Conservation (phyloP, 2,113 vertebrate genomes). For the Pyrgilauda ruficollis region DNA sequence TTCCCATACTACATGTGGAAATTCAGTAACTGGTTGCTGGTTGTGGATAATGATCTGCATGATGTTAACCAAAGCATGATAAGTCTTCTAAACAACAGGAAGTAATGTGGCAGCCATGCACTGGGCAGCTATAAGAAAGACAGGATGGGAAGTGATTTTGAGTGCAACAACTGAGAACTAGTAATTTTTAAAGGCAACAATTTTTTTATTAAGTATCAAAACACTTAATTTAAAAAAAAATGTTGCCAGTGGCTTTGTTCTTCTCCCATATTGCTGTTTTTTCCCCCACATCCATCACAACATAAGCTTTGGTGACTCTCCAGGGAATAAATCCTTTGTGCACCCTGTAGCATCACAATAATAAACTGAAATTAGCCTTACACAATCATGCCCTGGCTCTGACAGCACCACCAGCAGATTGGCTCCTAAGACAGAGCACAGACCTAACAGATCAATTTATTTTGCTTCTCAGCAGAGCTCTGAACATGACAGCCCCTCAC, state of each 20-base stretch:
- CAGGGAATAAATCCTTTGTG: not conserved
- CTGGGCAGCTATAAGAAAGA: not conserved
- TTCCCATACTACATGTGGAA: not conserved
- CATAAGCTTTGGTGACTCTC: not conserved
- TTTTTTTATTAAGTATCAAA: not conserved
- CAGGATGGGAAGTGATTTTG: not conserved
- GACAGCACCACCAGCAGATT: not conserved
- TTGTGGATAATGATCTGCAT: not conserved
- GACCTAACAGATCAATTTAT: not conserved
- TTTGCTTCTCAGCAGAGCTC: not conserved
- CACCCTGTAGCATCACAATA: not conserved
- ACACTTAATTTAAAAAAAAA: not conserved
- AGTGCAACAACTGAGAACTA: not conserved
- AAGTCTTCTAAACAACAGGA: not conserved
- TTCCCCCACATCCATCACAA: not conserved
- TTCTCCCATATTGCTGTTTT: not conserved
- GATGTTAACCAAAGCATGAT: not conserved
- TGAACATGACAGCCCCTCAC: not conserved
- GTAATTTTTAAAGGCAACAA: not conserved
- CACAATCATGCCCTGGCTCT: not conserved
- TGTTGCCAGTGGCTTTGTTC: not conserved
- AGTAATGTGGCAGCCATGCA: not conserved
- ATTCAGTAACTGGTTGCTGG: not conserved
- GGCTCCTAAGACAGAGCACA: not conserved
- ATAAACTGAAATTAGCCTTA: not conserved